These are phyloP conservation scores for Corythornis cristatus DNA, from an alignment of 2,113 vertebrate species.

Conservation along the genomic window DNA sequence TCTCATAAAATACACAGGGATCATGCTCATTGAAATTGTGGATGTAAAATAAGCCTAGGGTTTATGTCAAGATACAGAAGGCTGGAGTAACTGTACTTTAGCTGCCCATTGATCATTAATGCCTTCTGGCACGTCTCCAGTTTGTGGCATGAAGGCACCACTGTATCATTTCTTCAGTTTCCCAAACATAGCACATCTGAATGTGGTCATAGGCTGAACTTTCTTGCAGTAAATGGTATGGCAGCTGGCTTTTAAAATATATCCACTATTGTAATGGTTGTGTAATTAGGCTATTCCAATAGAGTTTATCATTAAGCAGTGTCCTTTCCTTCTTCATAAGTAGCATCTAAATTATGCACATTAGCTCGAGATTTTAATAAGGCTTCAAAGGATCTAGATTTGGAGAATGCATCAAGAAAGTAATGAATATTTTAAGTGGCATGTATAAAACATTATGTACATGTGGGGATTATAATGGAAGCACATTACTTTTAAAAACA, in stretches of 20 bases:
- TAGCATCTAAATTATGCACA: neutral
- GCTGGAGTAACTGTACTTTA: neutral
- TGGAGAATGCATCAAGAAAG: neutral
- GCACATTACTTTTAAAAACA: neutral
- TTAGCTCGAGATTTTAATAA: neutral
- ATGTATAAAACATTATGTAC: neutral
- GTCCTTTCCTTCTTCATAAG: neutral
- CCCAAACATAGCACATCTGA: neutral
- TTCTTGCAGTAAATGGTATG: neutral
- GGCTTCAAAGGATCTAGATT: neutral
- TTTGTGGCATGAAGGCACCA: neutral
- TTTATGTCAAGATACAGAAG: neutral
- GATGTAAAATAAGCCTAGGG: neutral
- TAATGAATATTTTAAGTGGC: neutral
- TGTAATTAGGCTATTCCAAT: neutral
- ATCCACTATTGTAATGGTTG: neutral
- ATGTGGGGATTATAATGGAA: neutral
- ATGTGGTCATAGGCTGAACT: neutral
- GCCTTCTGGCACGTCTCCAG: neutral
- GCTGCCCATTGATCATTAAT: rapidly evolving
- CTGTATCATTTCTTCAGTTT: neutral
- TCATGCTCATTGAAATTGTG: neutral
- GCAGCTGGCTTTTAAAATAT: neutral
- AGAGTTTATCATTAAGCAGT: neutral
- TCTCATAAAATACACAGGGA: neutral